Base-by-base conservation (phyloP, 2,888 invertebrate species). In the Mimumesa dahlbomi region DNA sequence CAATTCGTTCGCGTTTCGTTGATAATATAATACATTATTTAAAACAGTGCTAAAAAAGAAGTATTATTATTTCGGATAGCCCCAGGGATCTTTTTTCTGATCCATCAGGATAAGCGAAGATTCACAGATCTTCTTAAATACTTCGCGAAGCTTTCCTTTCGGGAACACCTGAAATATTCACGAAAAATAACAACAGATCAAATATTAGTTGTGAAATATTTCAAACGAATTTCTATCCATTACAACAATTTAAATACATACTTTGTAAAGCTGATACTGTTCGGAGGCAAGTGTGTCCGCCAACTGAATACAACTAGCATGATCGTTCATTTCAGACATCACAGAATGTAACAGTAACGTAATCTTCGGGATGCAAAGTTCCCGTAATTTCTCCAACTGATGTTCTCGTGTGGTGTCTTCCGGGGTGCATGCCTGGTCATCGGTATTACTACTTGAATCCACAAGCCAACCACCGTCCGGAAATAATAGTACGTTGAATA, bases 381-480 rank as follows among this genome's bases (percentile, higher is more conserved):
- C 93, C 49, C 97, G 92, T 43, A 98, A 90, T 77, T 94, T 93
- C 54, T 93, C 92, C 88, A 96, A 89, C 88, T 97, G 95, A 77
- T 93, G 93, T 6, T 90, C 88, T 80, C 96, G 93, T 50, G 92
- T 91, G 61, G 91, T 89, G 69, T 91, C 91, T 76, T 86, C 90
- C 29, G 88, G 91, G 19, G 90, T 90, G 4, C 84, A 77, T n/a
- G n/a, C n/a, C 0, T 91, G 91, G 34, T 91, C 77, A 3, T 59
- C 65, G n/a, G 13, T 54, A 6, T 91, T 89, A 45, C 91, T 91
- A 75, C 89, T 91, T 13, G 93, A 91, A 87, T 97, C 97, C 43
- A 93, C 92, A 65, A 98, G 91, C 98, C 98, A 98, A 3, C 98
- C 97, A 21, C 94, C 95, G 80, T 96, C 95, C 2, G 97, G 96